A percentile compares a stretch with the other conserved stretches of the same genome.
phyloP scores from a whole-genome alignment of 2,888 invertebrate genomes.

The Lathronympha strigana region DNA sequence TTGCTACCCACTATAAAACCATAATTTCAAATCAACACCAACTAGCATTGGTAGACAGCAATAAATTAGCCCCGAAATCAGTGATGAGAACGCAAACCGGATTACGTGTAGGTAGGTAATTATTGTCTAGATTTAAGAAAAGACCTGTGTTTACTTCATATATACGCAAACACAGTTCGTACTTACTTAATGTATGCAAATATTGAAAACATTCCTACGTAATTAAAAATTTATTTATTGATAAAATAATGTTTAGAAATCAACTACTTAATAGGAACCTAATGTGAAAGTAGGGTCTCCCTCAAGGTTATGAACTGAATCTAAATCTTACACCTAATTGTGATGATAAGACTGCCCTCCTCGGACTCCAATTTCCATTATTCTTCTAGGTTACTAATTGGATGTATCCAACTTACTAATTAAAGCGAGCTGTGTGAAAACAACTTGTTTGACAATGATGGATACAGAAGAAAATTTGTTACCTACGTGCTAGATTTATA shows the following conservation, averaged over 20 bases:
- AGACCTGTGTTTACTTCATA: not conserved
- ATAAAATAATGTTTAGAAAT: not conserved
- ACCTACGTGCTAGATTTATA: slow-evolving; percentile 5
- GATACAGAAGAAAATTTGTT: slow-evolving; percentile 26
- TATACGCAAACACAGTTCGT: not conserved
- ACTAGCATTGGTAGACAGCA: not conserved
- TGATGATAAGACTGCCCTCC: not conserved
- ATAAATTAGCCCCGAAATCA: not conserved
- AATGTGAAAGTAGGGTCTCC: too few species aligned
- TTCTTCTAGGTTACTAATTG: slow-evolving; percentile 24
- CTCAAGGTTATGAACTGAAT: too few species aligned
- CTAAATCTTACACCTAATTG: too few species aligned
- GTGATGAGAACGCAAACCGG: not conserved
- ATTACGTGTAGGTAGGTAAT: not conserved
- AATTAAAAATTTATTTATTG: not conserved
- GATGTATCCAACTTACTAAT: slow-evolving; percentile 26
- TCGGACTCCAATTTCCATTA: slow-evolving; percentile 19
- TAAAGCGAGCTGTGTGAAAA: slow-evolving; percentile 25
- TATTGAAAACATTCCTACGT: not conserved
- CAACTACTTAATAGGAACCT: slow-evolving; percentile 4
- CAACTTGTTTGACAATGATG: slow-evolving; percentile 37
- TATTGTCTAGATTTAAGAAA: not conserved
- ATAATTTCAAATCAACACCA: not conserved
- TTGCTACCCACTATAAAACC: slow-evolving; percentile 1
- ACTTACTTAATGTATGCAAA: not conserved